phyloP scores from a whole-genome alignment of 1,140 invertebrate species.

The Drosophila parvula region DNA sequence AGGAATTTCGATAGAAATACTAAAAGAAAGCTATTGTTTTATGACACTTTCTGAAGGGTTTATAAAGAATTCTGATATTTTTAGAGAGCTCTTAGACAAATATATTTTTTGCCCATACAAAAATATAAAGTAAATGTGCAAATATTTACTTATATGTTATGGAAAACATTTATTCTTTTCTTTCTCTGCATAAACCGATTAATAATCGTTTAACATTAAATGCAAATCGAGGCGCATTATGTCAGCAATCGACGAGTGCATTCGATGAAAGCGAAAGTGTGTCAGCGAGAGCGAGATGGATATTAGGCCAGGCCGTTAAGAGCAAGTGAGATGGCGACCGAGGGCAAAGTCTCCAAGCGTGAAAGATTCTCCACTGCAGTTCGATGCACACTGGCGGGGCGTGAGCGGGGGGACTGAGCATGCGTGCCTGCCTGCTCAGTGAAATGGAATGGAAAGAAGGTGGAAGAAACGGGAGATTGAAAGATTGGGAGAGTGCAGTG shows the following conservation, averaged over 20 bases:
- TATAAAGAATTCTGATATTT: too few relatives aligned
- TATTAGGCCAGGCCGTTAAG: neutral
- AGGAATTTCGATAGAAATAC: neutral
- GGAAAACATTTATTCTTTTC: neutral
- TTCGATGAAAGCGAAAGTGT: constrained; percentile 76
- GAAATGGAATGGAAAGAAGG: constrained; percentile 69
- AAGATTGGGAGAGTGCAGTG: constrained; percentile 25
- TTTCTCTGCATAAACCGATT: constrained; percentile 41
- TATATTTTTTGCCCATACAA: too few relatives aligned
- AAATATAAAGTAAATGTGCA: neutral
- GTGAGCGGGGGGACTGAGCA: constrained; percentile 31
- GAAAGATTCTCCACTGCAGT: constrained; percentile 68
- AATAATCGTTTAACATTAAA: constrained; percentile 77
- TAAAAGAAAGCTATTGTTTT: too few relatives aligned
- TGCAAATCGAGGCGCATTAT: constrained; percentile 70
- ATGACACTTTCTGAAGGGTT: neutral
- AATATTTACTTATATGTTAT: neutral
- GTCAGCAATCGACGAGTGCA: constrained; percentile 65
- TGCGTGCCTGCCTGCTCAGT: constrained; percentile 69
- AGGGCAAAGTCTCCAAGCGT: constrained; percentile 40
- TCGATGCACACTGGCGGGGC: constrained; percentile 31
- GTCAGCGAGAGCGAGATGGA: constrained; percentile 46
- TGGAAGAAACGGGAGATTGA: constrained; percentile 15
- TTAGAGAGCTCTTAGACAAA: too few relatives aligned
- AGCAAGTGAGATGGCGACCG: constrained; percentile 8